Percentiles rank a stretch among this genome's conserved stretches.
Evolutionary conservation across 2,797 vertebrate genomes (phyloP).

Genomic region (Orestias chungarensis): DNA sequence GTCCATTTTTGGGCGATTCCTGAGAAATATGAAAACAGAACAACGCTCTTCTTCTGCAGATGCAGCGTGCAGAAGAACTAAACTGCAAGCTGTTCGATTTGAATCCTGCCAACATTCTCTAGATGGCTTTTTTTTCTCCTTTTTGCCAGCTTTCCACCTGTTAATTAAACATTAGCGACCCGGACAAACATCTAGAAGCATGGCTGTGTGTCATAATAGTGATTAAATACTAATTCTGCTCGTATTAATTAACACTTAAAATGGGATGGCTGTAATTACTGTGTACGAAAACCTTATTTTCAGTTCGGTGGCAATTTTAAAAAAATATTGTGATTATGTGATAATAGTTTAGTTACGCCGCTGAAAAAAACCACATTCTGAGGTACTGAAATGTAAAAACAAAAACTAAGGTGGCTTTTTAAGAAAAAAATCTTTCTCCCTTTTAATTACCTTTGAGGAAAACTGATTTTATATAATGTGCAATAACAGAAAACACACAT

Average conservation of each 20-base stretch:
- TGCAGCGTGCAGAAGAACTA: background rate
- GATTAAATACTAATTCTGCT: background rate
- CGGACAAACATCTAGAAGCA: background rate
- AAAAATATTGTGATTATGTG: conserved; percentile 1
- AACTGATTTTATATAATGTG: background rate
- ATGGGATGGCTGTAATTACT: background rate
- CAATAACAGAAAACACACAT: background rate
- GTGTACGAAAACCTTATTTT: background rate
- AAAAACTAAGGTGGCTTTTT: background rate
- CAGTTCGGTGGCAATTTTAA: background rate
- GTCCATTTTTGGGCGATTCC: background rate
- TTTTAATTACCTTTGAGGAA: no score
- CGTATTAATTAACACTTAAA: no score
- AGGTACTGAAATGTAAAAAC: background rate
- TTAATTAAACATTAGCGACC: background rate
- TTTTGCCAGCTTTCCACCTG: background rate
- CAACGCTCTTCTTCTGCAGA: background rate
- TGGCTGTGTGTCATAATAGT: background rate
- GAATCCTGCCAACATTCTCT: background rate
- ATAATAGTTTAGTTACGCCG: background rate
- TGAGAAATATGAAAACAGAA: background rate
- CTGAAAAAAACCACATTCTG: background rate
- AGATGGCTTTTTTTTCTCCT: background rate
- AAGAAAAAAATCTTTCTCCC: background rate
- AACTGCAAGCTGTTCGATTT: background rate